Evolutionary conservation across 2,797 vertebrate genomes (phyloP).

Genomic region (Crenuchus spilurus): DNA sequence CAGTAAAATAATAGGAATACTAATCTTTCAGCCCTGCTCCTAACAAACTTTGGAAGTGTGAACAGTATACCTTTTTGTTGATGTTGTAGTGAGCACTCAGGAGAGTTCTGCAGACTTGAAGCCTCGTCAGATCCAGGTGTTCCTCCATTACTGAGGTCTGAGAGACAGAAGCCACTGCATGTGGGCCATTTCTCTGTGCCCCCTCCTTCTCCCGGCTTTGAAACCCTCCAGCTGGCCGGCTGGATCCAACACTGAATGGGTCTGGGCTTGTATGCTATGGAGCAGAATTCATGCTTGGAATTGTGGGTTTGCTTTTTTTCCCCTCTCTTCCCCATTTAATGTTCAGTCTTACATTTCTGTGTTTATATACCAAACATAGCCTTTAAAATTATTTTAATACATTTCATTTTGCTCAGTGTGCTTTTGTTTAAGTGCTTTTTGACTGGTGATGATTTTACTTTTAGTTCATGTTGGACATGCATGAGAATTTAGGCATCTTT

Average conservation of each 20-base stretch:
- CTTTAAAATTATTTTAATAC: too few species aligned
- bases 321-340: not conserved
- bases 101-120: slow-evolving; percentile 64
- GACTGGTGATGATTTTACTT: too few species aligned
- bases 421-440: too few species aligned
- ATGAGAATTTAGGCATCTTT: too few species aligned
- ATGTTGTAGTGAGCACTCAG: slow-evolving; percentile 24
- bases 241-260: slow-evolving; percentile 68
- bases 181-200: slow-evolving; percentile 57
- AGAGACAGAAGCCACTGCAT: slow-evolving; percentile 65
- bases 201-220: slow-evolving; percentile 66
- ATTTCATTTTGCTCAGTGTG: too few species aligned
- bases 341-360: too few species aligned
- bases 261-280: slow-evolving; percentile 70
- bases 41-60: not conserved
- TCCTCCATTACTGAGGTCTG: slow-evolving; percentile 68
- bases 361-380: too few species aligned
- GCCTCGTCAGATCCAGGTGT: slow-evolving; percentile 79
- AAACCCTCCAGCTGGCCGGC: slow-evolving; percentile 78
- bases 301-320: slow-evolving; percentile 60
- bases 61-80: slow-evolving; percentile 27
- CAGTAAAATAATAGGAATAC: too few species aligned
- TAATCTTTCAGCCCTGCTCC: too few species aligned
- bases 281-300: slow-evolving; percentile 68
- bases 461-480: too few species aligned